Evolutionary conservation across 1,140 invertebrate species (phyloP).

Genomic region (Ladona fulva): DNA sequence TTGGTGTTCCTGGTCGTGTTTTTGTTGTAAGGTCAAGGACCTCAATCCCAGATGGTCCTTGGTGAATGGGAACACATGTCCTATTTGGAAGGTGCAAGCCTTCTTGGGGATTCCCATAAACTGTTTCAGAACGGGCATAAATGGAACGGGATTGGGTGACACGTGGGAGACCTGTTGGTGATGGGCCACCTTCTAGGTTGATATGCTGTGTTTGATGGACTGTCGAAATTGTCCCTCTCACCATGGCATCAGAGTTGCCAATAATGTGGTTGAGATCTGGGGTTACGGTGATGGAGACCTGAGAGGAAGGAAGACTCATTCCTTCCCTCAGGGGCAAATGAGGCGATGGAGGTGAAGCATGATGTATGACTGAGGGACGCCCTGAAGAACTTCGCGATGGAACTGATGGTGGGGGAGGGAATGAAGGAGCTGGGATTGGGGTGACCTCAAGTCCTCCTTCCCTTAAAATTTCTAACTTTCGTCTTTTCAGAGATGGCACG

Average conservation of each 20-base stretch:
- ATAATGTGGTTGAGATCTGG: slow-evolving; percentile 43
- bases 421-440: slow-evolving; percentile 40
- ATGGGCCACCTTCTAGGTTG: not conserved
- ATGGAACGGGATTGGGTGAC: slow-evolving; percentile 54
- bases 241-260: slow-evolving; percentile 27
- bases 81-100: slow-evolving; percentile 39
- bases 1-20: not conserved
- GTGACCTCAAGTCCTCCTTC: slow-evolving; percentile 63
- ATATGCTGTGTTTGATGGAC: not conserved
- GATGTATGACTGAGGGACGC: slow-evolving; percentile 32
- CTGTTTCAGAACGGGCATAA: slow-evolving; percentile 50
- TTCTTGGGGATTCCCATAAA: slow-evolving; percentile 62
- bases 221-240: not conserved
- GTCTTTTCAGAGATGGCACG: slow-evolving; percentile 46
- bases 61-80: not conserved
- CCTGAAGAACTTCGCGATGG: slow-evolving; percentile 24
- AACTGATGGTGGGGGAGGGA: slow-evolving; percentile 24
- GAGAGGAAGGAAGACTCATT: slow-evolving; percentile 25
- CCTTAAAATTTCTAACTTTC: slow-evolving; percentile 61
- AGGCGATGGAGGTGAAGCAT: slow-evolving; percentile 5
- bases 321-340: slow-evolving; percentile 15
- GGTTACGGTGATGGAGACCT: slow-evolving; percentile 43
- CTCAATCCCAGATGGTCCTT: not conserved
- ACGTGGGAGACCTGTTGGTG: slow-evolving; percentile 40
- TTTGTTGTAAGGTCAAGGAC: slow-evolving; percentile 11